Percentiles rank a stretch among this genome's conserved stretches.
phyloP scores from a whole-genome alignment of 2,888 invertebrate genomes.

The Magallana nippona region DNA sequence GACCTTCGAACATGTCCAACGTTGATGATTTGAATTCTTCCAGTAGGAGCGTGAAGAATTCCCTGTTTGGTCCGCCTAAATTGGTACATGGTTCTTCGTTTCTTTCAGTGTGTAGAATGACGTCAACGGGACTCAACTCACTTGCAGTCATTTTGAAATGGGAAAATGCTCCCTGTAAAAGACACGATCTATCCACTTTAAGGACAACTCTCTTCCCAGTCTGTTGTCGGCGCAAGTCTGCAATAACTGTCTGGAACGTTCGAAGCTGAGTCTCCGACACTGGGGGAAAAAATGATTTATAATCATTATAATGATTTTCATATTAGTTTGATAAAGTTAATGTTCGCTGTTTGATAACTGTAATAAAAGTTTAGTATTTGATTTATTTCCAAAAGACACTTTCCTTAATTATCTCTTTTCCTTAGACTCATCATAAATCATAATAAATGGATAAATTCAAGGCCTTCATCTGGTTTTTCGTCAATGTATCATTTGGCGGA shows the following conservation, averaged over 20 bases:
- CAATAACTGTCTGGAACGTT: slow-evolving; percentile 8
- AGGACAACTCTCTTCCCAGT: slow-evolving; percentile 44
- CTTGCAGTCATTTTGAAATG: slow-evolving; percentile 50
- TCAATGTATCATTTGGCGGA: too few relatives aligned
- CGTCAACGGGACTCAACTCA: slow-evolving; percentile 50
- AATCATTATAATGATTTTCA: too few relatives aligned
- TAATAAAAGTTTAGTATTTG: too few relatives aligned
- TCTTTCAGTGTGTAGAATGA: slow-evolving; percentile 50
- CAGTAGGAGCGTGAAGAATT: slow-evolving; percentile 59
- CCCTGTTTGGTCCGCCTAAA: slow-evolving; percentile 59
- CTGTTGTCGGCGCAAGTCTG: slow-evolving; percentile 36
- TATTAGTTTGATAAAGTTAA: too few relatives aligned
- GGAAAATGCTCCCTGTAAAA: slow-evolving; percentile 46
- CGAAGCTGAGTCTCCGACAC: not conserved
- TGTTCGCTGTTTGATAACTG: too few relatives aligned
- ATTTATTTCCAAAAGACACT: too few relatives aligned
- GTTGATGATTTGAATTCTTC: slow-evolving; percentile 51
- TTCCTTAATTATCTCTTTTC: too few relatives aligned
- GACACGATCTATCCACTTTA: slow-evolving; percentile 45
- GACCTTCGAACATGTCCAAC: slow-evolving; percentile 60
- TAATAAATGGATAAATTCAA: too few relatives aligned
- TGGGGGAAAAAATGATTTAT: too few relatives aligned
- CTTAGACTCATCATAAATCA: too few relatives aligned
- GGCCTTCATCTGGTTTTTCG: too few relatives aligned
- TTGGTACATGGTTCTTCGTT: slow-evolving; percentile 50